Base-by-base conservation (phyloP, 23 tunicate species). In the Diplosoma virens region DNA sequence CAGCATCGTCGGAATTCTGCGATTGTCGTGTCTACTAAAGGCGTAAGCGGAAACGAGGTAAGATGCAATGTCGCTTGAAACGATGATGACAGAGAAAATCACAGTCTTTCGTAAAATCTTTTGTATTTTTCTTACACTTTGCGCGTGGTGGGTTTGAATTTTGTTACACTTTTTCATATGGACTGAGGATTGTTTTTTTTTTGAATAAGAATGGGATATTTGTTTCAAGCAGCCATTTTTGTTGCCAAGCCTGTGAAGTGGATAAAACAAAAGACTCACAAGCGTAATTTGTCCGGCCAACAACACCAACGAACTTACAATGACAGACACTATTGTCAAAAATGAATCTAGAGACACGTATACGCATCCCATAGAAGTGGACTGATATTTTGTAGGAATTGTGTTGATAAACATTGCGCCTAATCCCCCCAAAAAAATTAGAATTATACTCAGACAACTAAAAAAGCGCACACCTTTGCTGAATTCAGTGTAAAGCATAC, bases 241-340 rank as follows among this genome's bases (percentile, higher is more conserved):
- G 5, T 56, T 56, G 24, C 20, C 22, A 41, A 7, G n/a, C 37
- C 48, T 72, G 5, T 24, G 78, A 4, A 72, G 34, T 5, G 78
- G 78, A 22, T 72, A 72, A 72, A 72, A 7, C 25, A 72, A 72
- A 21, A 72, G 61, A 4, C 36, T 61, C 3, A 72, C 78, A 11
- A 72, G 61, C 3, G 61, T 72, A 26, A 50, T 47, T 72, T 72
- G 78, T 9, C 60, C 78, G 1, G 46, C 17, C 2, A 72, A 37
- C 33, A 72, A 27, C 3, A 48, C 60, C 24, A n/a, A 11, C 21
- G 9, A 34, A 72, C 78, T 6, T 5, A 50, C 78, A 23, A 22
- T 37, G 3, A 28, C 20, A 3, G 30, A 23, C 7, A 50, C 30
- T 2, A 36, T 61, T 11, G 47, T 61, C 18, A 47, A 50, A 21